These are phyloP conservation scores for Scaptodrosophila latifasciaeformis DNA, from an alignment of 2,888 invertebrate genomes.

Conservation along the genomic window DNA sequence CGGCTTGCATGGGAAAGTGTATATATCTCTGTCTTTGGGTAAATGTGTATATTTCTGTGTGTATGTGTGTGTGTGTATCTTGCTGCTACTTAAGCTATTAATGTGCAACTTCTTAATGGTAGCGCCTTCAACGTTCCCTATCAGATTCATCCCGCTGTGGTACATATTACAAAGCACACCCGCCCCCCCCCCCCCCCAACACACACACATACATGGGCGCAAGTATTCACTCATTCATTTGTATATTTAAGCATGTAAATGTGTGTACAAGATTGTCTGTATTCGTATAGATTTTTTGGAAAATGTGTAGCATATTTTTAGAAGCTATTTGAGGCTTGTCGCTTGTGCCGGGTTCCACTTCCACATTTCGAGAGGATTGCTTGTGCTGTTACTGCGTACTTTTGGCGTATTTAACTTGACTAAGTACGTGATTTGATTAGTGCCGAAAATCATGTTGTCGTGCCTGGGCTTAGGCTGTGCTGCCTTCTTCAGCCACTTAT, in stretches of 20 bases:
- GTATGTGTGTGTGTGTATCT: conserved; percentile 13
- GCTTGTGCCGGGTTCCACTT: conserved; percentile 5
- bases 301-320: conserved; percentile 35
- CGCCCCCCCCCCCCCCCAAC: not conserved
- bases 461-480: conserved; percentile 33
- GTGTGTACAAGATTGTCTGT: conserved; percentile 8
- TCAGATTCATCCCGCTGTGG: conserved; percentile 11
- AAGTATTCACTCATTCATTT: not conserved
- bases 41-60: no score
- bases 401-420: conserved; percentile 55
- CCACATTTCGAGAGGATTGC: no score
- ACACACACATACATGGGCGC: not conserved
- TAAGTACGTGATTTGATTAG: conserved; percentile 69
- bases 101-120: conserved; percentile 42
- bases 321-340: conserved; percentile 17
- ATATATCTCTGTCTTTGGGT: conserved; percentile 4
- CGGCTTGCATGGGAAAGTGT: no score
- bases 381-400: no score
- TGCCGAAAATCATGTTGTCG: conserved; percentile 48
- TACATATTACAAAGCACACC: conserved; percentile 25
- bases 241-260: not conserved
- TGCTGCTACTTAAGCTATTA: conserved; percentile 52
- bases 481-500: conserved; percentile 36
- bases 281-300: conserved; percentile 11
- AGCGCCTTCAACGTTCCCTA: conserved; percentile 24